A percentile compares a stretch with the other conserved stretches of the same genome.
Evolutionary conservation across 2,888 invertebrate genomes (phyloP).

Genomic region (Escarpia spicata): DNA sequence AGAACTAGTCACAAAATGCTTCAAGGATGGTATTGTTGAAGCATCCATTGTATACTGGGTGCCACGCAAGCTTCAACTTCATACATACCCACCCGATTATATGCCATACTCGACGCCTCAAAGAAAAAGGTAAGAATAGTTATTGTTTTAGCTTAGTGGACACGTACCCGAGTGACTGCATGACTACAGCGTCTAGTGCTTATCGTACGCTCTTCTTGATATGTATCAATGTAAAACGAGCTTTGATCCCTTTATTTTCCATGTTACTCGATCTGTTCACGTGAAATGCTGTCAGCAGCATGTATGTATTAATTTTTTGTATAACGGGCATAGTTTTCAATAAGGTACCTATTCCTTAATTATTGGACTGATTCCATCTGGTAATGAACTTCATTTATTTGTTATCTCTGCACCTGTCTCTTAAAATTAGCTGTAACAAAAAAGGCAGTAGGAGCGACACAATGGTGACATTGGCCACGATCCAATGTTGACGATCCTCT

Average conservation of each 20-base stretch:
- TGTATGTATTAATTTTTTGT: not conserved
- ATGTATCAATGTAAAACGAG: not conserved
- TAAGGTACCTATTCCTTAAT: not conserved
- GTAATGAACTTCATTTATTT: too few species aligned
- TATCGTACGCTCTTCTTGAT: not conserved
- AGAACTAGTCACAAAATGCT: conserved; percentile 33
- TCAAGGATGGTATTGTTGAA: conserved; percentile 39
- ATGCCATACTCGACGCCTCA: conserved; percentile 45
- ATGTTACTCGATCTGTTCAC: too few species aligned
- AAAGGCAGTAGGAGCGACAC: not conserved
- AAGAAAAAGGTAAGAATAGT: conserved; percentile 34
- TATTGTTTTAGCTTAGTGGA: not conserved
- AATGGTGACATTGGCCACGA: not conserved
- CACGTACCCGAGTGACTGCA: not conserved
- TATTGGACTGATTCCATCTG: not conserved
- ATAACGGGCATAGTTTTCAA: not conserved
- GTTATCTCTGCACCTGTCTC: too few species aligned
- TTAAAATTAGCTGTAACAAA: not conserved
- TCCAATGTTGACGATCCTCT: not conserved
- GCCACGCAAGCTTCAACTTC: conserved; percentile 35
- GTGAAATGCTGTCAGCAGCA: too few species aligned
- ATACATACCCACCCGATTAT: conserved; percentile 41
- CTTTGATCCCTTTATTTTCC: not conserved
- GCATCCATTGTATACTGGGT: conserved; percentile 45
- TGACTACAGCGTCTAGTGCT: too few species aligned